Evolutionary conservation across 92 coral and sea anemone genomes (phyloP).

Genomic region (Porites cylindrica): DNA sequence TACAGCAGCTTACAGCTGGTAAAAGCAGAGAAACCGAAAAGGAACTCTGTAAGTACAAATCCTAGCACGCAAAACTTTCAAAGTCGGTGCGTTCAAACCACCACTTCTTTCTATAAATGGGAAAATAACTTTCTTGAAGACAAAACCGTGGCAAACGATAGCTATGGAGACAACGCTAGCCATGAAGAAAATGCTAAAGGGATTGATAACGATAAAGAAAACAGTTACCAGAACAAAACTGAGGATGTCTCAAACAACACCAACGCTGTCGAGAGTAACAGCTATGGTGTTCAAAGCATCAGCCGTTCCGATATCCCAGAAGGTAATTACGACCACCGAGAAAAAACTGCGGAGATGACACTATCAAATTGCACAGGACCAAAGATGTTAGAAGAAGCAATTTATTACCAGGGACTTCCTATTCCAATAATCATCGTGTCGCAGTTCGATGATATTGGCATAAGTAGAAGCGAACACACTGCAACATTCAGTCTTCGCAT

Average conservation of each 20-base stretch:
- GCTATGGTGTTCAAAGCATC: too few relatives aligned
- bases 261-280: too few relatives aligned
- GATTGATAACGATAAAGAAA: not conserved
- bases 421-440: slow-evolving; percentile 31
- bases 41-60: not conserved
- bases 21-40: slow-evolving; percentile 20
- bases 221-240: not conserved
- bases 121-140: slow-evolving; percentile 27
- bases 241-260: not conserved
- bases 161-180: not conserved
- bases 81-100: slow-evolving; percentile 28
- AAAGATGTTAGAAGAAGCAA: not conserved
- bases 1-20: slow-evolving; percentile 8
- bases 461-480: not conserved
- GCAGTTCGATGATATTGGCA: slow-evolving; percentile 11
- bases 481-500: slow-evolving; percentile 15
- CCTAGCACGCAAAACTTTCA: not conserved
- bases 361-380: not conserved
- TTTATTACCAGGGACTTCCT: not conserved
- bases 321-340: too few relatives aligned
- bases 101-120: not conserved
- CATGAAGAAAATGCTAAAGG: not conserved
- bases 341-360: not conserved
- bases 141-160: not conserved
- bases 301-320: too few relatives aligned